Evolutionary conservation across 2,888 invertebrate species (phyloP).

Genomic region (Clitarchus hookeri): DNA sequence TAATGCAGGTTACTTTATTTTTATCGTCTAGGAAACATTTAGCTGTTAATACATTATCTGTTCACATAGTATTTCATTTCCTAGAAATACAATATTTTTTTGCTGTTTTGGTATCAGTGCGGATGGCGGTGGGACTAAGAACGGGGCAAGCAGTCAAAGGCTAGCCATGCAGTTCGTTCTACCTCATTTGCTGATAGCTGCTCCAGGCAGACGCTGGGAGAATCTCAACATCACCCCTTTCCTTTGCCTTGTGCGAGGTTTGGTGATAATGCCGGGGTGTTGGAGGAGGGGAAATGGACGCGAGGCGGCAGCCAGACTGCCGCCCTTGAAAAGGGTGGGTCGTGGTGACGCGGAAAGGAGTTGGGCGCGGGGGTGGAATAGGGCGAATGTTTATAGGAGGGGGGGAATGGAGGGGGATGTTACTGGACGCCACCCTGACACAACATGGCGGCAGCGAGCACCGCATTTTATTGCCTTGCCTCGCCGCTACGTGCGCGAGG

Average conservation of each 20-base stretch:
- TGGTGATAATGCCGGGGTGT: too few relatives aligned
- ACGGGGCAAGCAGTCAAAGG: background rate
- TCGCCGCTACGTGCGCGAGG: background rate
- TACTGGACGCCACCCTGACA: background rate
- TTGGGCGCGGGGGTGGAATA: background rate
- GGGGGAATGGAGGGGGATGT: background rate
- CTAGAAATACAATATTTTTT: too few relatives aligned
- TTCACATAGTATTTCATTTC: too few relatives aligned
- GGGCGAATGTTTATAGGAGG: background rate
- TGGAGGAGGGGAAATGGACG: too few relatives aligned
- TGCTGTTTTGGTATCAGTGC: too few relatives aligned
- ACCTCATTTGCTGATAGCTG: conserved; percentile 1
- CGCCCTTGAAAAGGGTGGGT: background rate
- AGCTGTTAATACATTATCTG: too few relatives aligned
- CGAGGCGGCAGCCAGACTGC: conserved; percentile 7
- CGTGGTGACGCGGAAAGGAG: background rate
- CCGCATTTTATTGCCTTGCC: background rate
- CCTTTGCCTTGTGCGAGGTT: background rate
- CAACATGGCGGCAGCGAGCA: background rate
- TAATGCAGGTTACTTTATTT: too few relatives aligned
- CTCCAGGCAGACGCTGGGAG: background rate
- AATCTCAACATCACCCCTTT: background rate
- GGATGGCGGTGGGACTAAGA: too few relatives aligned
- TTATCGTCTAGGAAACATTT: too few relatives aligned
- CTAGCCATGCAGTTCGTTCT: background rate